Evolutionary conservation across 2,113 vertebrate species (phyloP), one percentile per base, ranked within the genome.

Genomic region (Ibidorhyncha struthersii): DNA sequence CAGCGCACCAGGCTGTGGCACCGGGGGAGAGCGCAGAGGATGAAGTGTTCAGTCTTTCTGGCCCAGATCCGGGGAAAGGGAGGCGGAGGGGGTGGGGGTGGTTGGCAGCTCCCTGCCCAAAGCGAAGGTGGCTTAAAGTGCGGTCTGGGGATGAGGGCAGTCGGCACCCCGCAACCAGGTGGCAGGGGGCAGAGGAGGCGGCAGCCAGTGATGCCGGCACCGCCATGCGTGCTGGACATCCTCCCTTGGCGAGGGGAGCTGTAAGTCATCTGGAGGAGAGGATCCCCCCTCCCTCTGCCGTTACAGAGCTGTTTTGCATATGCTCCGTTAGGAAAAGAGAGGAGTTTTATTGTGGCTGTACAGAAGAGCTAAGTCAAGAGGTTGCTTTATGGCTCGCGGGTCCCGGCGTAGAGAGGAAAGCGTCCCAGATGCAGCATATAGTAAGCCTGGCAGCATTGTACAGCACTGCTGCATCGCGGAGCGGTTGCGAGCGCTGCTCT

Each of bases 331-430:
- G 88, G 95, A 80, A 65, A 90, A 89, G 89, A 74, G 72, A 77
- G 71, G 80, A 94, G 82, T 96, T 96, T 96, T 95, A 94, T 93
- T 86, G 90, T 90, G 92, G 86, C 86, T 90, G 79, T 73, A 13
- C 62, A 83, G 95, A 94, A 95, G 90, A 96, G 93, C 95, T 73
- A 94, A 97, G 96, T 96, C 95, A 88, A 97, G 97, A 96, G 96
- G 95, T 90, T 96, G 96, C 92, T 96, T 97, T 96, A 96, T 91
- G 91, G 86, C 93, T 93, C 3, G 10, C 14, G 26, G 93, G 70
- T 89, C 89, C 82, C 29, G 1, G 81, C 45, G 45, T 58, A 6
- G 93, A 89, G 86, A 84, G 90, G 86, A 38, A 45, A 47, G 91
- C 8, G 49, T 96, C 97, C 95, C 96, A 95, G 96, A 95, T 89